These are phyloP conservation scores for Lepus oiostolus DNA, from an alignment of 2,797 vertebrate genomes.

Conservation along the genomic window DNA sequence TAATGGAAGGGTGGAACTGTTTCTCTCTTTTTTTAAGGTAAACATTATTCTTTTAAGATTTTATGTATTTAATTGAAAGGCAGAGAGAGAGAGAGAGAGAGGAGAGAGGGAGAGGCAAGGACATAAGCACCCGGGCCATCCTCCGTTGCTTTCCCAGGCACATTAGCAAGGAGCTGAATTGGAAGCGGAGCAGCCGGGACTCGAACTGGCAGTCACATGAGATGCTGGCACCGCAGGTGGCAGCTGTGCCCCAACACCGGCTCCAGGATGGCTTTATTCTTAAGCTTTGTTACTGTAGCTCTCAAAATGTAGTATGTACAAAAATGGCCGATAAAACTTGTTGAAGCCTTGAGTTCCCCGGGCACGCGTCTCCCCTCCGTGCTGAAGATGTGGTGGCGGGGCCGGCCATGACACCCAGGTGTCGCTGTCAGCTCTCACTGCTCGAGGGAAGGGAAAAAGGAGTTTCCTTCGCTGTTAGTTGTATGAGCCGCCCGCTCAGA, in stretches of 20 bases:
- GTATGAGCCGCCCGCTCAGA: conserved; percentile 12
- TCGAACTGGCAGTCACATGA: too few species aligned
- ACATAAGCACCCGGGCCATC: too few species aligned
- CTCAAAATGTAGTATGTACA: conserved; percentile 11
- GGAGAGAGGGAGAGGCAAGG: too few species aligned
- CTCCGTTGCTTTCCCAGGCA: too few species aligned
- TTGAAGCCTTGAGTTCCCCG: not conserved
- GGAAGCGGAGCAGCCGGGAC: too few species aligned
- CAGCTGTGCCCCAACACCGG: too few species aligned
- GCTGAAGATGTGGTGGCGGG: too few species aligned
- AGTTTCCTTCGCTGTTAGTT: not conserved
- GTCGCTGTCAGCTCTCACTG: not conserved
- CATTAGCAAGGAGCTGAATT: too few species aligned
- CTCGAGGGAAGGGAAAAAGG: not conserved
- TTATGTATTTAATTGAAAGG: too few species aligned
- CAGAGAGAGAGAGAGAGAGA: too few species aligned
- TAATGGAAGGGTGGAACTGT: not conserved
- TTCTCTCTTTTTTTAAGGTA: not conserved
- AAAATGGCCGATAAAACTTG: not conserved
- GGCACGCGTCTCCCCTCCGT: not conserved
- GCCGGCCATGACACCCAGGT: not conserved
- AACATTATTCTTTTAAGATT: too few species aligned
- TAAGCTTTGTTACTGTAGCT: not conserved
- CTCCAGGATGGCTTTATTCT: not conserved
- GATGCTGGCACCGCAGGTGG: too few species aligned